These are phyloP conservation scores for western clawed frog (Xenopus tropicalis) DNA, from an alignment of 2,113 vertebrate genomes.

Conservation along the genomic window DNA sequence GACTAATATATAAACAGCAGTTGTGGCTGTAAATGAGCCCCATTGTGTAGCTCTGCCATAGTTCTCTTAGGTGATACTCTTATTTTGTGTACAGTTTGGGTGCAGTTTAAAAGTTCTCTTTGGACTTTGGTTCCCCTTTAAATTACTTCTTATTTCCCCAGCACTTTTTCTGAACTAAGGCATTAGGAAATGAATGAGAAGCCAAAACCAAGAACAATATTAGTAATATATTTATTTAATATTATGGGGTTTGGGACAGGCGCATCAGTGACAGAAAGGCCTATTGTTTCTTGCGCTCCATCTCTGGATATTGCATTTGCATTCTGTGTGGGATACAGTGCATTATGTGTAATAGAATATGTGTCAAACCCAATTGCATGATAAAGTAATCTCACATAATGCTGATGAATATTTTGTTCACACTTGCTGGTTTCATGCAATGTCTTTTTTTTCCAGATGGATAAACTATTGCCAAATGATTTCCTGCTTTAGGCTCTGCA, in stretches of 20 bases:
- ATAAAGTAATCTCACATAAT: slow-evolving; percentile 58
- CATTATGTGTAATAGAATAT: slow-evolving; percentile 62
- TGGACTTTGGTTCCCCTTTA: background rate
- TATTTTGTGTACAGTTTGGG: too few species aligned
- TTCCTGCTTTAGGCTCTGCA: slow-evolving; percentile 63
- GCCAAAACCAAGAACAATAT: too few species aligned
- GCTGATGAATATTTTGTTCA: slow-evolving; percentile 68
- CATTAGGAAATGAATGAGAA: too few species aligned
- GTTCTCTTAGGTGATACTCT: too few species aligned
- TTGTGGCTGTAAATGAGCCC: too few species aligned
- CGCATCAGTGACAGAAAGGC: too few species aligned
- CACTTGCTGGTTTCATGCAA: slow-evolving; percentile 61
- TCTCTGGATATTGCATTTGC: slow-evolving; percentile 57
- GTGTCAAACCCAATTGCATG: slow-evolving; percentile 49
- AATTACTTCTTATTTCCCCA: background rate
- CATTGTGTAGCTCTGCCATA: too few species aligned
- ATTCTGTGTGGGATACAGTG: slow-evolving; percentile 52
- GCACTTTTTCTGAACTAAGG: too few species aligned
- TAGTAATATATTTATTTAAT: too few species aligned
- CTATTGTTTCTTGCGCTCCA: background rate
- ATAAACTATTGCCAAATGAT: slow-evolving; percentile 67
- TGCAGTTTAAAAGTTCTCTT: too few species aligned
- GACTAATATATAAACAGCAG: too few species aligned
- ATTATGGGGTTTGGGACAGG: too few species aligned
- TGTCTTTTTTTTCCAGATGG: slow-evolving; percentile 72